These are phyloP conservation scores for Ptychadena robeensis DNA, from an alignment of 2,797 vertebrate genomes.

Conservation along the genomic window DNA sequence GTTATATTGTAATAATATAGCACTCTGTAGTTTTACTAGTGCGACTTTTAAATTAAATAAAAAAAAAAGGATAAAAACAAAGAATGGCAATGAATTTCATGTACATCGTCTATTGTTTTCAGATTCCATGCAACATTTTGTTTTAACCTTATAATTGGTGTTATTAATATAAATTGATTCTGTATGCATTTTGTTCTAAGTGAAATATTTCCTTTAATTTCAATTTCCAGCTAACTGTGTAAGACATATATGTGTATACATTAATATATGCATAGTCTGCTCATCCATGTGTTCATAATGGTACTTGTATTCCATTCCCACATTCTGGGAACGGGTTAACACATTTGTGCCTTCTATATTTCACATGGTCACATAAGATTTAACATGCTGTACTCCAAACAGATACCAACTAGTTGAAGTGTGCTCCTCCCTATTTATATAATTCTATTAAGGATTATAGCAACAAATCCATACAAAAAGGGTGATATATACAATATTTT, in stretches of 20 bases:
- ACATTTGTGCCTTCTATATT: background rate
- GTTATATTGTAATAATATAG: background rate
- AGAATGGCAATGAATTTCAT: background rate
- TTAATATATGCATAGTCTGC: background rate
- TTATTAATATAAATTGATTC: background rate
- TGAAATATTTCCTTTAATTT: background rate
- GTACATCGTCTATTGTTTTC: background rate
- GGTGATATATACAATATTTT: background rate
- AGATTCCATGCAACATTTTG: background rate
- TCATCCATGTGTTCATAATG: background rate
- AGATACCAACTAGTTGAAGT: background rate
- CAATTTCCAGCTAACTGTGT: background rate
- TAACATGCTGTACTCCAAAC: background rate
- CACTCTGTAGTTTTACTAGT: no score
- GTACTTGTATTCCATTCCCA: background rate
- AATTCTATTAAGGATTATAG: background rate
- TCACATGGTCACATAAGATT: background rate
- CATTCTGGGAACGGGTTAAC: conserved; percentile 25
- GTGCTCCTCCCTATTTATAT: background rate
- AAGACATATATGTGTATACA: background rate
- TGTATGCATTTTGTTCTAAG: background rate
- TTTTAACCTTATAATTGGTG: background rate
- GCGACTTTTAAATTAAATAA: background rate
- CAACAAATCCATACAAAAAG: background rate
- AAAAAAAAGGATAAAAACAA: background rate